Evolutionary conservation across 2,888 invertebrate genomes (phyloP).

Genomic region (Dryococelus australis): DNA sequence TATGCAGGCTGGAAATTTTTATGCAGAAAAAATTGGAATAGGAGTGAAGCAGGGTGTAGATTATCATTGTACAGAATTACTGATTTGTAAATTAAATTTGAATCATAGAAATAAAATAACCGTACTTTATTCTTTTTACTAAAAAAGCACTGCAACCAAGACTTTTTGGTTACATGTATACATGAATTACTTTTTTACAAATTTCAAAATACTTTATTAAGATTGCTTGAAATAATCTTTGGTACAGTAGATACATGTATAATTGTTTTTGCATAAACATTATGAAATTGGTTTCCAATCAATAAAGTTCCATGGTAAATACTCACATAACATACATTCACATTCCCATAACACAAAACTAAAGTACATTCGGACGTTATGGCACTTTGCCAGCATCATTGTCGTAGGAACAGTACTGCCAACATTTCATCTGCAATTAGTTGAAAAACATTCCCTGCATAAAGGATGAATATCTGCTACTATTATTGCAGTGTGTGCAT

Average conservation of each 20-base stretch:
- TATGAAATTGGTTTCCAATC: background rate
- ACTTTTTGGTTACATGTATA: background rate
- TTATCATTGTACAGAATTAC: background rate
- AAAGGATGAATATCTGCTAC: background rate
- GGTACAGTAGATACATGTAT: constrained; percentile 1
- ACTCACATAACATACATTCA: background rate
- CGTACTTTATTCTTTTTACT: background rate
- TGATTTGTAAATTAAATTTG: background rate
- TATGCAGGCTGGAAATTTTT: no score
- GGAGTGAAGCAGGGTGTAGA: no score
- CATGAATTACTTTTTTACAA: background rate
- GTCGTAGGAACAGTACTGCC: background rate
- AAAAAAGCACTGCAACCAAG: background rate
- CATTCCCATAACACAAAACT: background rate
- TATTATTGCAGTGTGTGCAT: no score
- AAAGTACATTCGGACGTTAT: background rate
- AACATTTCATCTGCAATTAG: background rate
- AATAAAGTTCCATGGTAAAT: background rate
- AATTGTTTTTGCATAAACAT: background rate
- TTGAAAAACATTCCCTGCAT: background rate
- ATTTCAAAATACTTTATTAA: constrained; percentile 10
- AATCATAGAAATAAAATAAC: background rate
- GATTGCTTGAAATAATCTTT: constrained; percentile 10
- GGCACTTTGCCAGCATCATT: background rate
- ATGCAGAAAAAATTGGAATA: no score